Percentiles rank a stretch among this genome's conserved stretches.
Conservation (phyloP, 2,888 invertebrate species). For the Philonicus albiceps region DNA sequence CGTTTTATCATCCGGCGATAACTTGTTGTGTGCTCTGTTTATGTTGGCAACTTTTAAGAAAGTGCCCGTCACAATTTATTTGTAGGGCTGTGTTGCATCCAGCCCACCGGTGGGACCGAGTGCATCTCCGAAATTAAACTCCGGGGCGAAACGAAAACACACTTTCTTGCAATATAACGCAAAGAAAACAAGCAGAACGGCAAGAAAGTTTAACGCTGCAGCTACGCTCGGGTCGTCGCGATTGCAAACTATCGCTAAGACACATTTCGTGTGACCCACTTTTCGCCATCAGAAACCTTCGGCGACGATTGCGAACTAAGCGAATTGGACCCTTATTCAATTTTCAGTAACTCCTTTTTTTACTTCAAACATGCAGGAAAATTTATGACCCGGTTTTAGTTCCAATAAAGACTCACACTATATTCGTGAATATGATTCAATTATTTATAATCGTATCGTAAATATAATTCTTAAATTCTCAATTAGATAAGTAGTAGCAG, state of each 20-base stretch:
- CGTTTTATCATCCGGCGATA: slow-evolving; percentile 26
- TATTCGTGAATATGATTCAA: neutral
- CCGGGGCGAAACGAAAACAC: neutral
- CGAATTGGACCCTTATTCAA: neutral
- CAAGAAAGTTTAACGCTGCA: neutral
- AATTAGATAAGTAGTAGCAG: no score
- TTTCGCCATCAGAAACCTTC: neutral
- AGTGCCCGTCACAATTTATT: slow-evolving; percentile 25
- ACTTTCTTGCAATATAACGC: neutral
- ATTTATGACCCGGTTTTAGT: neutral
- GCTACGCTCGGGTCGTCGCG: neutral
- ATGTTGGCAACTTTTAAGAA: slow-evolving; percentile 24
- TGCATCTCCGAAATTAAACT: slow-evolving; percentile 20
- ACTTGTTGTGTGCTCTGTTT: slow-evolving; percentile 26
- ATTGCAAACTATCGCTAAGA: neutral
- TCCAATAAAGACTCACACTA: neutral
- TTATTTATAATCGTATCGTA: neutral
- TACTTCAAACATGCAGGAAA: neutral
- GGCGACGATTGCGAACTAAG: neutral
- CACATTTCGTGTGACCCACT: neutral
- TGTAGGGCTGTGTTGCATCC: neutral
- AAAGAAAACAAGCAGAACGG: neutral
- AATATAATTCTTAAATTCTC: no score
- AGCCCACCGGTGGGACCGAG: neutral
- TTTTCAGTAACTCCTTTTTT: neutral